phyloP scores from a whole-genome alignment of 1,140 invertebrate species.

The Bombus difficillimus region DNA sequence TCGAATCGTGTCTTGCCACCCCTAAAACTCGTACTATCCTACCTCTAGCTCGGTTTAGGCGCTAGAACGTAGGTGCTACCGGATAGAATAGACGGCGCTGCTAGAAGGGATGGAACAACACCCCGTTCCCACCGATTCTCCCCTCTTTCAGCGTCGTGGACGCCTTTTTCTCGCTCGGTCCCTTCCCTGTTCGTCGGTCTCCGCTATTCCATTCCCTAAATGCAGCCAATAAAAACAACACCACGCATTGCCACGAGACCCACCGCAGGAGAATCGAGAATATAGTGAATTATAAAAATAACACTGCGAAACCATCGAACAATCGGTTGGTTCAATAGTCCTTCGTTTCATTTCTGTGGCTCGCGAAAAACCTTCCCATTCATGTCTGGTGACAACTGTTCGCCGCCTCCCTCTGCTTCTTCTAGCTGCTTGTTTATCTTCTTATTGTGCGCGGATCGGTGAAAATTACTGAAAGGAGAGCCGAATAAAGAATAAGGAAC shows the following conservation, averaged over 20 bases:
- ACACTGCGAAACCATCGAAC: slow-evolving; percentile 78
- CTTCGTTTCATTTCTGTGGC: slow-evolving; percentile 28
- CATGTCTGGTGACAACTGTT: slow-evolving; percentile 7
- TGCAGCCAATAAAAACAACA: slow-evolving; percentile 81
- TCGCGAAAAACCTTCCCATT: slow-evolving; percentile 34
- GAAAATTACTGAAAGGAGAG: slow-evolving; percentile 25
- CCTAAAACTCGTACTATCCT: slow-evolving; percentile 72
- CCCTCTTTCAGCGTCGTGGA: neutral
- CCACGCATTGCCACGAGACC: slow-evolving; percentile 58
- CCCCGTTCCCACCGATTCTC: slow-evolving; percentile 76
- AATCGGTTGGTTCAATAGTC: slow-evolving; percentile 75
- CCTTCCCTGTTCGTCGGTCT: slow-evolving; percentile 26
- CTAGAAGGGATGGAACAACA: slow-evolving; percentile 80
- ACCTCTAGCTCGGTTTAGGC: slow-evolving; percentile 67
- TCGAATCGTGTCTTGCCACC: slow-evolving; percentile 44
- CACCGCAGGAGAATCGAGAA: slow-evolving; percentile 62
- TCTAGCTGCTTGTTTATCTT: slow-evolving; percentile 29
- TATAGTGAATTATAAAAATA: slow-evolving; percentile 81
- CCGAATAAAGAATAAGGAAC: slow-evolving; percentile 3
- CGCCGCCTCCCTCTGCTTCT: neutral
- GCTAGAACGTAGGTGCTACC: slow-evolving; percentile 48
- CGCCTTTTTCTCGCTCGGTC: slow-evolving; percentile 10
- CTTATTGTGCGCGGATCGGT: slow-evolving; percentile 14
- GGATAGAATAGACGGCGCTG: slow-evolving; percentile 62
- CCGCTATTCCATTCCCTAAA: slow-evolving; percentile 72